Evolutionary conservation across 2,888 invertebrate species (phyloP), one percentile per base, ranked within the genome.

Genomic region (Drosophila imparisetae): DNA sequence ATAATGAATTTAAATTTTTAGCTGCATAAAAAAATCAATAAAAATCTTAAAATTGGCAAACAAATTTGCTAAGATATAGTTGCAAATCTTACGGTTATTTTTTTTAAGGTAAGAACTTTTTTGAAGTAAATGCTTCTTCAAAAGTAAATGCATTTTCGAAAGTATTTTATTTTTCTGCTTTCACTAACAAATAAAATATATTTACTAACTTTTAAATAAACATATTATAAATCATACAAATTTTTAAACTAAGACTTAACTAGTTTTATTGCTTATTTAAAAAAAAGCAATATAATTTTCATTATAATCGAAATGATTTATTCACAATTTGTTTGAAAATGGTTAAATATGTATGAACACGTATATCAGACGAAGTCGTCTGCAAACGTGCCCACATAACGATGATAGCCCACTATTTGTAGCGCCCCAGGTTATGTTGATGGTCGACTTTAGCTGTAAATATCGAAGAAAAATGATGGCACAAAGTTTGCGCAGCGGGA

Each of bases 401-500:
- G 52, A 60, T 61, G 38, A 68, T 64, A 32, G 54, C 59, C 61
- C 59, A 57, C 50, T 36, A 59, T 72, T 65, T 63, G 63, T 72
- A 63, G 77, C 57, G 78, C 45, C 29, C 57, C 62, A 65, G 78
- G 74, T 83, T 85, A 78, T 88, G 86, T 78, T 83, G 83, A 86
- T 83, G 88, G 80, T 64, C 67, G 81, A 83, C 78, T 83, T 77
- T 66, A 55, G 83, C 78, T 76, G 78, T 88, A 88, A 83, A 88
- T 86, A 88, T 83, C 70, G 73, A 54, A 32, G 38, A 66, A 76
- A 70, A 80, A 74, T 75, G 36, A 86, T 88, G 86, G 86, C 83
- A 72, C 71, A 78, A 67, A 75, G 48, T 66, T 55, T 15, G 53
- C 72, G 55, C 78, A 73, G 78, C 69, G 78, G 68, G 78, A 77